Conservation (phyloP, 2,797 vertebrate genomes). For the Neostethus bicornis region DNA sequence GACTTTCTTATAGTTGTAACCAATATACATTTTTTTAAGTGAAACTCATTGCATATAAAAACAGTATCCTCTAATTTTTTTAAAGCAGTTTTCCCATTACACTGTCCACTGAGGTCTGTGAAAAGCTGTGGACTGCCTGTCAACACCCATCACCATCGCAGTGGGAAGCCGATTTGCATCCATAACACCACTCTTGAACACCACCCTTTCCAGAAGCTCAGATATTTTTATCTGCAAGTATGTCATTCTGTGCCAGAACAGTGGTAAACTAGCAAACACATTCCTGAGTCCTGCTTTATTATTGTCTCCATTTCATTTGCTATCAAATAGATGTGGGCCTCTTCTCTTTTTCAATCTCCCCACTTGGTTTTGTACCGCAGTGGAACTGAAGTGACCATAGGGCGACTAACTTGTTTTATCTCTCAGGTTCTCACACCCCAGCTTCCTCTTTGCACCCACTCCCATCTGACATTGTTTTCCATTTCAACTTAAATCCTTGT, state of each 20-base stretch:
- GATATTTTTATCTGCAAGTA: constrained; percentile 28
- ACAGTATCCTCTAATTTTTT: not conserved
- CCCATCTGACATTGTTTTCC: constrained; percentile 36
- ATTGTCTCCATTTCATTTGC: constrained; percentile 55
- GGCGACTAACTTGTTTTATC: constrained; percentile 27
- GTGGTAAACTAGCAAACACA: constrained; percentile 57
- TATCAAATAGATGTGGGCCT: constrained; percentile 41
- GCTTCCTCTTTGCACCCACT: constrained; percentile 26
- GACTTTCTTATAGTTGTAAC: not conserved
- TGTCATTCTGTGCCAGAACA: constrained; percentile 10
- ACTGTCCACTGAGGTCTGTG: constrained; percentile 5
- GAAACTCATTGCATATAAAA: constrained; percentile 10
- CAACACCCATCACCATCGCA: constrained; percentile 35
- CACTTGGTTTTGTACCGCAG: constrained; percentile 33
- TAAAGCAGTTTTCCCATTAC: constrained; percentile 35
- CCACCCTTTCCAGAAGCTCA: constrained; percentile 21
- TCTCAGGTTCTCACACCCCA: constrained; percentile 37
- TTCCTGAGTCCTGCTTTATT: constrained; percentile 54
- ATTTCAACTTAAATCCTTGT: constrained; percentile 39
- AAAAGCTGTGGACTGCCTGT: constrained; percentile 36
- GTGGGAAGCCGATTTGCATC: constrained; percentile 40
- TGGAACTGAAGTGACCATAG: constrained; percentile 27
- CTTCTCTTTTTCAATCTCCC: constrained; percentile 32
- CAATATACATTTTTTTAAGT: not conserved
- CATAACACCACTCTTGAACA: constrained; percentile 46